Evolutionary conservation across 2,888 invertebrate genomes (phyloP).

Genomic region (Lissonota sp.): DNA sequence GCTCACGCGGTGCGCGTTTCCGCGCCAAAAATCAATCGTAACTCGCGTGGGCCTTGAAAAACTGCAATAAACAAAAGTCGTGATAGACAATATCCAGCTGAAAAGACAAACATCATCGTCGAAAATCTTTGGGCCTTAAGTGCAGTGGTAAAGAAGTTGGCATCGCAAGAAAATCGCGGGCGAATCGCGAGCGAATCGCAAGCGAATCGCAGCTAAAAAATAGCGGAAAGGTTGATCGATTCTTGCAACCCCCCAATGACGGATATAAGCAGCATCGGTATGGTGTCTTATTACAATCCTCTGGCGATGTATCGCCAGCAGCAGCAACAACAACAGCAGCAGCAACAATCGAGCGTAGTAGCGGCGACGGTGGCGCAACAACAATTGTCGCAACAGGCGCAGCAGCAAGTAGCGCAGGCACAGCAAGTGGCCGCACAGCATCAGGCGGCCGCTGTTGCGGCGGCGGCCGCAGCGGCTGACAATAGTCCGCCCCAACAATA

Average conservation of each 20-base stretch:
- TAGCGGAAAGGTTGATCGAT: not conserved
- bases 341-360: constrained; percentile 70
- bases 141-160: too few relatives aligned
- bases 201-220: not conserved
- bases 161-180: too few relatives aligned
- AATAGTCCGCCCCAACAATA: constrained; percentile 71
- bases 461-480: constrained; percentile 86
- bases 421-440: constrained; percentile 68
- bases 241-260: constrained; percentile 62
- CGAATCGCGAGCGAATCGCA: too few relatives aligned
- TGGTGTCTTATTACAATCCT: constrained; percentile 91
- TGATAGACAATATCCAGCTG: too few relatives aligned
- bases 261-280: constrained; percentile 78
- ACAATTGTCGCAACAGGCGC: constrained; percentile 61
- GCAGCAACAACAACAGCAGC: constrained; percentile 79
- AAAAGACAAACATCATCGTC: too few relatives aligned
- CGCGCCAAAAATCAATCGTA: too few relatives aligned
- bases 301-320: constrained; percentile 89
- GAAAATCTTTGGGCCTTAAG: too few relatives aligned
- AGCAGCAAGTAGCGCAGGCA: constrained; percentile 65
- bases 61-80: too few relatives aligned
- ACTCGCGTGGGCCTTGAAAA: too few relatives aligned
- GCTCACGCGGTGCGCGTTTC: too few relatives aligned
- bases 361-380: constrained; percentile 79
- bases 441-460: constrained; percentile 79